Evolutionary conservation across 2,113 vertebrate genomes (phyloP).

Genomic region (Nanorana parkeri): DNA sequence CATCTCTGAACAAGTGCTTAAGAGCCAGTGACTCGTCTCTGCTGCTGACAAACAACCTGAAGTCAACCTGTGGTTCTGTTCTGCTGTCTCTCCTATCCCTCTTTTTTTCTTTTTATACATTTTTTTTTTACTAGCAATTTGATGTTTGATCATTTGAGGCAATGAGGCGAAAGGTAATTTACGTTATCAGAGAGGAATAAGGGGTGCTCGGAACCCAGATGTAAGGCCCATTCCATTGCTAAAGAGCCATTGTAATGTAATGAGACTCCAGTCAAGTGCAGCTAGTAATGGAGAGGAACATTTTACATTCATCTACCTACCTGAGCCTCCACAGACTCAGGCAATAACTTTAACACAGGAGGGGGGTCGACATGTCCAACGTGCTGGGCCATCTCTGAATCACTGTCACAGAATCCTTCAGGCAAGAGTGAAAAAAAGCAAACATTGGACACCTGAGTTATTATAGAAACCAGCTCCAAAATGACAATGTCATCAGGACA

Average conservation of each 20-base stretch:
- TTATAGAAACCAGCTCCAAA: background rate
- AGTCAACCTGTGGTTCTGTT: conserved; percentile 83
- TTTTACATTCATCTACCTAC: conserved; percentile 93
- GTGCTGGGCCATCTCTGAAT: conserved; percentile 57
- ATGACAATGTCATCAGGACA: conserved; percentile 32
- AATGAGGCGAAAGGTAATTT: conserved; percentile 95
- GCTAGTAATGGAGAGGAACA: conserved; percentile 93
- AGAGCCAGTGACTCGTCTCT: conserved; percentile 77
- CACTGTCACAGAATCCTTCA: conserved; percentile 57
- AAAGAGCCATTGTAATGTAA: conserved; percentile 94
- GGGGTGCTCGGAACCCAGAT: conserved; percentile 92
- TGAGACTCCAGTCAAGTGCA: conserved; percentile 92
- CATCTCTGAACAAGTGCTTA: conserved; percentile 68
- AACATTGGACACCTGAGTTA: conserved; percentile 35
- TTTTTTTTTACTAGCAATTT: conserved; percentile 87
- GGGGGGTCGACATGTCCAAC: conserved; percentile 60
- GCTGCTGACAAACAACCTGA: conserved; percentile 85
- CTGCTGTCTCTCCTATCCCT: conserved; percentile 64
- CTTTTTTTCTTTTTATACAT: conserved; percentile 60
- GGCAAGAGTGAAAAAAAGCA: background rate
- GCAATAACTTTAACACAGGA: conserved; percentile 79
- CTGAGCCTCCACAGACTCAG: conserved; percentile 90
- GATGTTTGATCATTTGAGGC: conserved; percentile 96
- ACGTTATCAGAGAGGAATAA: conserved; percentile 89
- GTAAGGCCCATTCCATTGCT: conserved; percentile 91